A percentile compares a stretch with the other conserved stretches of the same genome.
These are phyloP conservation scores for Ypsolopha sequella DNA, from an alignment of 2,888 invertebrate species.

Conservation along the genomic window DNA sequence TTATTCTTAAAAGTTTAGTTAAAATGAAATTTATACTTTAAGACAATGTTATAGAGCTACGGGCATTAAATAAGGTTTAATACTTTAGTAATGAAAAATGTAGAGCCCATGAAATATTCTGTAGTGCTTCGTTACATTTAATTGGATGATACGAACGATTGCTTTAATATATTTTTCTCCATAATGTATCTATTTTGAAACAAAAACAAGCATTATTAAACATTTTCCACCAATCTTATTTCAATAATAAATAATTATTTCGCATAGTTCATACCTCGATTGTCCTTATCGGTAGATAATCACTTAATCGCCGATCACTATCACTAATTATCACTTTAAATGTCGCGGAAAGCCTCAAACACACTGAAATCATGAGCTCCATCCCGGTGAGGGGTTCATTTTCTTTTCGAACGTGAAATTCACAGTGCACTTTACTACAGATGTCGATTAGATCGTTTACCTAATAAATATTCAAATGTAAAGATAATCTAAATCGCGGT, in stretches of 20 bases:
- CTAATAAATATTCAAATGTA: slow-evolving; percentile 1
- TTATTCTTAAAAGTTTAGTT: no score
- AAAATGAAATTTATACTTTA: no score
- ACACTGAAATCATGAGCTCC: slow-evolving; percentile 64
- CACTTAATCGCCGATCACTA: slow-evolving; percentile 60
- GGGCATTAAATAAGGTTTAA: no score
- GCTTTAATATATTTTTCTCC: no score
- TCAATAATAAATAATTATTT: not conserved
- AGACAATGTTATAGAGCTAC: no score
- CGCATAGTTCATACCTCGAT: slow-evolving; percentile 38
- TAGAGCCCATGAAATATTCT: no score
- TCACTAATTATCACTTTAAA: slow-evolving; percentile 63
- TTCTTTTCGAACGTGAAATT: slow-evolving; percentile 15
- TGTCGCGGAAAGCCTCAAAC: slow-evolving; percentile 46
- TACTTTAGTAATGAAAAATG: no score
- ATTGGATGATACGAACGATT: no score
- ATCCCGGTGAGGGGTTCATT: slow-evolving; percentile 59
- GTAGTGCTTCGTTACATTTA: no score
- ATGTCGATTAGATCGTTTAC: not conserved
- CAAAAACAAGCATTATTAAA: no score
- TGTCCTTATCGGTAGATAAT: slow-evolving; percentile 50
- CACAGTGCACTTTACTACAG: slow-evolving; percentile 3
- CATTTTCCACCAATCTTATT: no score
- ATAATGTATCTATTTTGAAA: no score
- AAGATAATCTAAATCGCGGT: slow-evolving; percentile 1